Percentiles rank a stretch among this genome's conserved stretches.
Evolutionary conservation across 2,888 invertebrate species (phyloP).

Genomic region (Lochmaea crataegi): DNA sequence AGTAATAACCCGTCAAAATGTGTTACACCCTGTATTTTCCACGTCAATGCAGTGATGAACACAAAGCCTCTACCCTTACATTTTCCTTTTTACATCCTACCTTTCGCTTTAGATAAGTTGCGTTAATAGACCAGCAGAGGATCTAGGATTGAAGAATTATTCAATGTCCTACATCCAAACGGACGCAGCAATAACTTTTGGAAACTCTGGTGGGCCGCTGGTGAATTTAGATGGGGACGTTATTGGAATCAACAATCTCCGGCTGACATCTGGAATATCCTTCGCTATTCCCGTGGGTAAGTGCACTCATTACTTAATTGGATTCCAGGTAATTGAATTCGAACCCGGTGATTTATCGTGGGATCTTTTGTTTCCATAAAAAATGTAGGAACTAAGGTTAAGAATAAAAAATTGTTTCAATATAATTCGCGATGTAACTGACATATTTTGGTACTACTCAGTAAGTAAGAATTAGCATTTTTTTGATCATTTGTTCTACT

Average conservation of each 20-base stretch:
- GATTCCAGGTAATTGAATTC: background rate
- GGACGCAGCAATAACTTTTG: constrained; percentile 96
- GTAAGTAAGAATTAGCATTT: too few species aligned
- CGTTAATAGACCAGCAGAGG: constrained; percentile 75
- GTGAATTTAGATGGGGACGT: constrained; percentile 95
- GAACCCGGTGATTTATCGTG: background rate
- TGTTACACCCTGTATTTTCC: too few species aligned
- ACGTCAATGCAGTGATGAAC: background rate
- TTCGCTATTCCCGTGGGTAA: constrained; percentile 89
- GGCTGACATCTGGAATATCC: constrained; percentile 92
- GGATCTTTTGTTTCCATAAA: too few species aligned
- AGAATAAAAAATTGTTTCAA: too few species aligned
- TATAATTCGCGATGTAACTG: too few species aligned
- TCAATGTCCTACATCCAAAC: constrained; percentile 92
- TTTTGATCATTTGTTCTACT: too few species aligned
- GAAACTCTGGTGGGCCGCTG: constrained; percentile 94
- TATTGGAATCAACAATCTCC: constrained; percentile 94
- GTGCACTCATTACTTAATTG: constrained; percentile 26
- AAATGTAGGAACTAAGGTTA: too few species aligned
- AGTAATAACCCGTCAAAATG: too few species aligned
- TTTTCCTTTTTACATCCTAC: background rate
- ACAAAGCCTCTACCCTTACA: background rate
- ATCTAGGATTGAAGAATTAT: constrained; percentile 72
- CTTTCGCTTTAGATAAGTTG: constrained; percentile 58
- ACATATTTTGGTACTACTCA: too few species aligned